Evolutionary conservation across 1,140 invertebrate genomes (phyloP).

Genomic region (Dolichoris vasculosae): DNA sequence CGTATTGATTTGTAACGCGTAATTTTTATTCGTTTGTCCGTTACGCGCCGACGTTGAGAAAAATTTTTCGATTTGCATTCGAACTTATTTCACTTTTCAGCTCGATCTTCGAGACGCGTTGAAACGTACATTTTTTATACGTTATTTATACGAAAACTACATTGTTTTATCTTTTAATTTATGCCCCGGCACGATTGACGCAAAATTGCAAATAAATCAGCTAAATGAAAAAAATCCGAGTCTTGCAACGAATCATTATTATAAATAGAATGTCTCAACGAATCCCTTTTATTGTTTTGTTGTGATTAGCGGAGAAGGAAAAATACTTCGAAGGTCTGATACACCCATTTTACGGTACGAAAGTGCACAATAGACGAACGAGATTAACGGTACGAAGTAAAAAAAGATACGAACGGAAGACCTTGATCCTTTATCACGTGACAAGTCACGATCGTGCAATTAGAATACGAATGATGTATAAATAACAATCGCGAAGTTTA

Average conservation of each 20-base stretch:
- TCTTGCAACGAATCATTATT: slow-evolving; percentile 41
- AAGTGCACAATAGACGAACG: slow-evolving; percentile 40
- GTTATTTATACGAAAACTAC: background rate
- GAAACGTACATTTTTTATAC: background rate
- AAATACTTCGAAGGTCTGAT: slow-evolving; percentile 44
- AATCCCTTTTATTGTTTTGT: slow-evolving; percentile 50
- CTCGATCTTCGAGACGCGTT: background rate
- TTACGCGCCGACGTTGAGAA: background rate
- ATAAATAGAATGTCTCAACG: slow-evolving; percentile 48
- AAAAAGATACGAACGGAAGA: slow-evolving; percentile 42
- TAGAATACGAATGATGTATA: slow-evolving; percentile 50
- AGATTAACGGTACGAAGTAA: slow-evolving; percentile 44
- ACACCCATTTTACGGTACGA: slow-evolving; percentile 40
- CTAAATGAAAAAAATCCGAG: background rate
- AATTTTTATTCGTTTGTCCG: background rate
- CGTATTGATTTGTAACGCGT: too few relatives aligned
- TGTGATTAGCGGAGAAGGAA: slow-evolving; percentile 22
- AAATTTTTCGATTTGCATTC: background rate
- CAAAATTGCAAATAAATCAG: slow-evolving; percentile 46
- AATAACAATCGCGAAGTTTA: slow-evolving; percentile 25
- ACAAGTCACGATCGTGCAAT: slow-evolving; percentile 51
- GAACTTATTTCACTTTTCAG: background rate
- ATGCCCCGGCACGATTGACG: slow-evolving; percentile 1
- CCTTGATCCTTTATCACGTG: slow-evolving; percentile 54
- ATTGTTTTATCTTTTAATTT: slow-evolving; percentile 39